Conservation (phyloP, 1,140 invertebrate species). For the Apis dorsata region DNA sequence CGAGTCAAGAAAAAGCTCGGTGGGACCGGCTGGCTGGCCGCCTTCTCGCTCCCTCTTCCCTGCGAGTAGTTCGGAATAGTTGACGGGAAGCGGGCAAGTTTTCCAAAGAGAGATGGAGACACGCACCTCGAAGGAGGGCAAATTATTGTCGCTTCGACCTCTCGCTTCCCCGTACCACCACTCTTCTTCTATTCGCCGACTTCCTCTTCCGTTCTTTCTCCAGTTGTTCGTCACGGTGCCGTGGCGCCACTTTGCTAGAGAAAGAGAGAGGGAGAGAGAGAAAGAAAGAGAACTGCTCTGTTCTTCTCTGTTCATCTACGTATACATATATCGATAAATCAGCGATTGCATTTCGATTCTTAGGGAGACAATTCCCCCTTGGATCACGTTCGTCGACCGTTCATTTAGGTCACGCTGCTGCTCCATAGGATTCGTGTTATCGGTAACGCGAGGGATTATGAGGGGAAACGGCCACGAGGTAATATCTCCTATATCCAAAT, state of each 20-base stretch:
- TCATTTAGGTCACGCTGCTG: not conserved
- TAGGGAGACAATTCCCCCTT: not conserved
- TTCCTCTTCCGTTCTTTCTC: conserved; percentile 38
- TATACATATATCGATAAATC: no score
- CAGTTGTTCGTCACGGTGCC: conserved; percentile 44
- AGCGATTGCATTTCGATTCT: not conserved
- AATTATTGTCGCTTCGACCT: conserved; percentile 49
- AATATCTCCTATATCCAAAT: not conserved
- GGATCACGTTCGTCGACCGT: not conserved
- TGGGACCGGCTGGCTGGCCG: not conserved
- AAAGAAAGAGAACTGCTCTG: no score
- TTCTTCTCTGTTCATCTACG: no score
- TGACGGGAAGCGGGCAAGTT: conserved; percentile 38
- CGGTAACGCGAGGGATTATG: conserved; percentile 3
- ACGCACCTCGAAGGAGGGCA: conserved; percentile 32
- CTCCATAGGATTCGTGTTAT: not conserved
- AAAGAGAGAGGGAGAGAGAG: no score
- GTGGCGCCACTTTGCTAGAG: not conserved
- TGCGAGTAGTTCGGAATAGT: conserved; percentile 36
- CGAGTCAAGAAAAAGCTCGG: not conserved
- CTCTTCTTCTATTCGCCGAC: conserved; percentile 23
- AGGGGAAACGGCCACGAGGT: not conserved
- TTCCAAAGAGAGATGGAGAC: conserved; percentile 21
- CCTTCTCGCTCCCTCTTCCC: not conserved
- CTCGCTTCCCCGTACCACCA: conserved; percentile 11